A percentile compares a stretch with the other conserved stretches of the same genome.
Conservation (phyloP, 1,140 invertebrate species). For the Sminthurides bifidus region DNA sequence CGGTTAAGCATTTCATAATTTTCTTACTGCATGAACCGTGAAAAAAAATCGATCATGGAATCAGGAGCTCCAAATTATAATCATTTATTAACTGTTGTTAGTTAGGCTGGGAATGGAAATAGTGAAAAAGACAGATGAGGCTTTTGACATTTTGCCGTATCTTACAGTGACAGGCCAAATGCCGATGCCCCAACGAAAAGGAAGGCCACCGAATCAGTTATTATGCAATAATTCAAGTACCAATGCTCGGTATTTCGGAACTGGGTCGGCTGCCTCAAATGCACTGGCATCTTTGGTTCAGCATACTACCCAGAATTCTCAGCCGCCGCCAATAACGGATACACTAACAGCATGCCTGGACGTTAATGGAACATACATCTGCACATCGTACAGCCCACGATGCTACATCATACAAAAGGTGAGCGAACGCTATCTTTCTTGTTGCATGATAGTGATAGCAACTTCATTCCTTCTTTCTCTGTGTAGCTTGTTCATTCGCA, state of each 20-base stretch:
- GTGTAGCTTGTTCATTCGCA: too few relatives aligned
- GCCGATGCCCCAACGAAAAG: slow-evolving; percentile 30
- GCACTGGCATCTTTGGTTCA: background rate
- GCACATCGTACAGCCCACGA: slow-evolving; percentile 46
- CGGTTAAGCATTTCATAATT: too few relatives aligned
- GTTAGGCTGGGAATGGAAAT: too few relatives aligned
- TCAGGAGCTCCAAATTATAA: too few relatives aligned
- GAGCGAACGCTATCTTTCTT: slow-evolving; percentile 17
- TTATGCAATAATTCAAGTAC: slow-evolving; percentile 23
- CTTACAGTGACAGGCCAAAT: too few relatives aligned
- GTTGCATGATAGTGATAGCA: background rate
- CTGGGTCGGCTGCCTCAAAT: background rate
- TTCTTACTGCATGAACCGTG: too few relatives aligned
- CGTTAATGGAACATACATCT: slow-evolving; percentile 47
- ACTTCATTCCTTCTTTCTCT: too few relatives aligned
- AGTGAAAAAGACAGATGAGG: too few relatives aligned
- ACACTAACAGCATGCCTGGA: slow-evolving; percentile 43
- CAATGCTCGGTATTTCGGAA: background rate
- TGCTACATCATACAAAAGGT: slow-evolving; percentile 52
- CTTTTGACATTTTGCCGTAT: too few relatives aligned
- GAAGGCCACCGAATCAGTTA: slow-evolving; percentile 16
- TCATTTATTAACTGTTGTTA: too few relatives aligned
- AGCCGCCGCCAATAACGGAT: slow-evolving; percentile 34
- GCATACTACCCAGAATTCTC: slow-evolving; percentile 2
- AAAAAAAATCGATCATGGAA: too few relatives aligned